A percentile compares a stretch with the other conserved stretches of the same genome.
Evolutionary conservation across 2,888 invertebrate species (phyloP).

Genomic region (Hirudinaria manillensis): DNA sequence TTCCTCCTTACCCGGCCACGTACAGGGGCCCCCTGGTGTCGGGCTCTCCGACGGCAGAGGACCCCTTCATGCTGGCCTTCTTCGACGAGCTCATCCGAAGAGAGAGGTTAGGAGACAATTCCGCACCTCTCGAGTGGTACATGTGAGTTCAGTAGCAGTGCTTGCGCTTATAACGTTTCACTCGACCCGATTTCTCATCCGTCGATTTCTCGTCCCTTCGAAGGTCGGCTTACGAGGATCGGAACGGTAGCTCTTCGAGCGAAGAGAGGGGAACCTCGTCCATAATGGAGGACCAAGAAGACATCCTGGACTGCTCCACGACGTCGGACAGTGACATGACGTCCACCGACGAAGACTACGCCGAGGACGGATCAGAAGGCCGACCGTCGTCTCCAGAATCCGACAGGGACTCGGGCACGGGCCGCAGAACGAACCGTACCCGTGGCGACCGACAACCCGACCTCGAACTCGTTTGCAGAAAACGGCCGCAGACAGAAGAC

Average conservation of each 20-base stretch:
- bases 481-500: neutral
- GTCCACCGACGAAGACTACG: neutral
- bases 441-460: neutral
- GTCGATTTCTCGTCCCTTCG: neutral
- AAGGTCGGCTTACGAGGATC: neutral
- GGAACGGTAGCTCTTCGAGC: neutral
- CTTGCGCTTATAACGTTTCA: neutral
- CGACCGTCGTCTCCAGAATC: neutral
- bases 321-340: neutral
- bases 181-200: neutral
- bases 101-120: conserved; percentile 68
- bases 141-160: neutral
- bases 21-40: conserved; percentile 68
- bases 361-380: neutral
- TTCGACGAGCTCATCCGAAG: conserved; percentile 87
- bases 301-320: neutral
- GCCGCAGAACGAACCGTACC: neutral
- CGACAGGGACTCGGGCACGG: neutral
- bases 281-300: neutral
- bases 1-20: conserved; percentile 64
- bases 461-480: neutral
- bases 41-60: conserved; percentile 74
- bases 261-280: neutral
- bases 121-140: conserved; percentile 33
- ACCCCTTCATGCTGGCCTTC: conserved; percentile 91